Evolutionary conservation across 2,797 vertebrate species (phyloP), one percentile per base, ranked within the genome.

Genomic region (Brotula barbata): DNA sequence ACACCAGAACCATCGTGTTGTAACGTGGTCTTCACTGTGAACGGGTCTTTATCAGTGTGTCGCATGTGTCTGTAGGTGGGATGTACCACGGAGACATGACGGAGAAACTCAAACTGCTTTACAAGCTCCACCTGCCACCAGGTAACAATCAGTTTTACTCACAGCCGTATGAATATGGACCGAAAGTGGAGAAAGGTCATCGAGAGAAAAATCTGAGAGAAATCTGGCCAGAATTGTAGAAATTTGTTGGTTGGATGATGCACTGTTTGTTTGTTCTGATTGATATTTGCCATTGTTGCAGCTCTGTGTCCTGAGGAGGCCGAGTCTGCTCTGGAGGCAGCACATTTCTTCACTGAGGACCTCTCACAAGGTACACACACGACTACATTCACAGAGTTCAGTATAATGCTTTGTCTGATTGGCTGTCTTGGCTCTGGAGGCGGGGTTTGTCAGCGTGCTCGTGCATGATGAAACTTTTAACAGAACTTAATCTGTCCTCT

Each of bases 51-150:
- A 11, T 65, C 2, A 23, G 16, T 28, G 19, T 51, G 31, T 33
- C 51, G 22, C 48, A 12, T 65, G 20, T 61, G 21, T 50, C 19
- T 40, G 19, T 78, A 99, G 97, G 96, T 83, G 94, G 93, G 28
- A 95, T 98, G 96, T 98, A 94, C 87, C 96, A 98, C 1, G 95
- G 97, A 8, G 97, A 99, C 81, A 92, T 98, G 87, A 97, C 93
- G 0, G 96, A 98, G 66, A 99, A 97, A 81, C 89, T 98, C 52
- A 98, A 98, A 81, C 88, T 95, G 7, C 92, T 99, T 4, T 99
- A 96, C 88, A 98, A 97, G 80, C 90, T 99, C 20, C 96, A 99
- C 79, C 83, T 98, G 28, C 95, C 95, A 25, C 97, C 96, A 74
- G 96, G 97, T 96, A 83, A 21, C 14, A 2, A 1, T 28, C 4